Conservation (phyloP, 2,797 vertebrate species). For the Lutjanus argentimaculatus region DNA sequence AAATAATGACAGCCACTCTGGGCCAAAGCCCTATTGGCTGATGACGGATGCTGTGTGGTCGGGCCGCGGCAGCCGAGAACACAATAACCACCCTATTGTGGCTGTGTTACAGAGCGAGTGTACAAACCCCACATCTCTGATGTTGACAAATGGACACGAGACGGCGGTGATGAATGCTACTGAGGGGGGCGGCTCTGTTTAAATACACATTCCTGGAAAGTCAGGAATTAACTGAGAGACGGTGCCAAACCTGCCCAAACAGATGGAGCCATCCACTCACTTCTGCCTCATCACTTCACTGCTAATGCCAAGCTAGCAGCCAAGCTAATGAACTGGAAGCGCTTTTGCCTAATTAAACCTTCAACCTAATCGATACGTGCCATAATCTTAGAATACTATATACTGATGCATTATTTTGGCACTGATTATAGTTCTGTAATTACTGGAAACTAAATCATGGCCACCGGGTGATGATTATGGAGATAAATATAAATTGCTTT, state of each 20-base stretch:
- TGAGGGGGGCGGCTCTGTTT: conserved; percentile 44
- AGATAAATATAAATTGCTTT: conserved; percentile 51
- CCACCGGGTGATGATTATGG: conserved; percentile 37
- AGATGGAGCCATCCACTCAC: conserved; percentile 56
- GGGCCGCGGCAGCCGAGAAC: conserved; percentile 49
- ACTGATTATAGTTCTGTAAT: conserved; percentile 49
- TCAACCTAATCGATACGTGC: conserved; percentile 53
- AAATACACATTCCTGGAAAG: conserved; percentile 71
- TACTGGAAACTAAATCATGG: conserved; percentile 28
- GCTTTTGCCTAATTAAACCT: conserved; percentile 67
- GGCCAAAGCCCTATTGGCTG: conserved; percentile 66
- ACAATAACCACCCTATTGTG: conserved; percentile 65
- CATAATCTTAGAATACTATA: conserved; percentile 49
- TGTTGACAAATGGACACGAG: conserved; percentile 71
- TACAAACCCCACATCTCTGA: conserved; percentile 51
- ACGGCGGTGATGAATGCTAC: conserved; percentile 64
- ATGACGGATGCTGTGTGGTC: conserved; percentile 71
- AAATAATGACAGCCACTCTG: conserved; percentile 66
- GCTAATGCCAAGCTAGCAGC: conserved; percentile 38
- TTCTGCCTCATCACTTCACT: conserved; percentile 53
- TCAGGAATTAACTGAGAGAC: conserved; percentile 67
- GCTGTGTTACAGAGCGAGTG: conserved; percentile 42
- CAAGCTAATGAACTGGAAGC: conserved; percentile 48
- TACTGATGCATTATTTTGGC: conserved; percentile 34
- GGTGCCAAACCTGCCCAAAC: conserved; percentile 53